Conservation (phyloP, 2,797 vertebrate genomes). For the Artibeus lituratus region DNA sequence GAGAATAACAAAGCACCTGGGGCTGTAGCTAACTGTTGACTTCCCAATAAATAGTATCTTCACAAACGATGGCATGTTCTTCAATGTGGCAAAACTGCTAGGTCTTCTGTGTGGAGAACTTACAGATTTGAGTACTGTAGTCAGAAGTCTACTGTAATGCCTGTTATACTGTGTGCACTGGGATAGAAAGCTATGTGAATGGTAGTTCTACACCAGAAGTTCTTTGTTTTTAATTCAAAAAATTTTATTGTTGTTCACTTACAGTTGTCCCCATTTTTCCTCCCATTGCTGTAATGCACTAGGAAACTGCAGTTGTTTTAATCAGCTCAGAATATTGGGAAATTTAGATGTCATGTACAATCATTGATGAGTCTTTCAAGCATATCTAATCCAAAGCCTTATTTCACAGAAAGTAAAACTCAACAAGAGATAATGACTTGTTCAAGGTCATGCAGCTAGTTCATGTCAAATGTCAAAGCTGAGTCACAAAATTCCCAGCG, state of each 20-base stretch:
- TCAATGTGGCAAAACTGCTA: not conserved
- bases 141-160: not conserved
- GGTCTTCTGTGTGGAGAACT: not conserved
- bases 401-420: not conserved
- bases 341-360: not conserved
- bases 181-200: not conserved
- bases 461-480: not conserved
- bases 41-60: not conserved
- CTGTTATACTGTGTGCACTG: not conserved
- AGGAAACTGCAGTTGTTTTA: not conserved
- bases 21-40: not conserved
- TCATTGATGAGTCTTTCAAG: not conserved
- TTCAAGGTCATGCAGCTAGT: not conserved
- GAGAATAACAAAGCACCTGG: not conserved
- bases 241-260: no score
- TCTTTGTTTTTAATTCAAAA: no score
- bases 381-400: not conserved
- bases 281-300: not conserved
- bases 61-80: not conserved
- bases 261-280: no score
- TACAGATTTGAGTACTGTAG: not conserved
- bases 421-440: not conserved
- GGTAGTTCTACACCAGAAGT: not conserved
- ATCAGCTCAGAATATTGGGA: not conserved
- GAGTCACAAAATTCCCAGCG: not conserved